Evolutionary conservation across 1,140 invertebrate species (phyloP), one percentile per base, ranked within the genome.

Genomic region (Battus philenor): DNA sequence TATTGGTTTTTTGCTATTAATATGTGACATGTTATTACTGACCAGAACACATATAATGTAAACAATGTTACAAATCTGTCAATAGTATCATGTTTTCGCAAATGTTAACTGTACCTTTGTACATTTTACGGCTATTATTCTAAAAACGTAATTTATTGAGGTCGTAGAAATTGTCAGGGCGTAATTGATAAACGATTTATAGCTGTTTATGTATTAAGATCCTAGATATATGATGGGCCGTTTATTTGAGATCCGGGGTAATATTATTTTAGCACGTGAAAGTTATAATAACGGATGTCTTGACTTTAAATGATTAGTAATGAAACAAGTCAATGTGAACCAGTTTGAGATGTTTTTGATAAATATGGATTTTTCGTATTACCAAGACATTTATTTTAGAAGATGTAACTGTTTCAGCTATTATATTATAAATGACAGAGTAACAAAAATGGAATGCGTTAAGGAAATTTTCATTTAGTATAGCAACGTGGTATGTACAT

Each of bases 361-460:
- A 26, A 41, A 41, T 29, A 26, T 26, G 36, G 9, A 29, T 41
- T 29, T 10, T 11, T 41, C 22, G 8, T 13, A 17, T 29, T 29
- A 41, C 18, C 16, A 17, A 17, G 16, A 27, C 24, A 29, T 41
- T 16, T 3, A 16, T 41, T 16, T 29, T 41, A 41, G 27, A 13
- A 41, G 12, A 41, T 41, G 9, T 41, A 41, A 41, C 24, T 27
- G 24, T 41, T 17, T 27, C 24, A 17, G 22, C 12, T 17, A 15
- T 29, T 29, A 15, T 41, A 7, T 41, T 41, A n/a, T n/a, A n/a
- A n/a, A n/a, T n/a, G n/a, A n/a, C n/a, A n/a, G n/a, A n/a, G n/a
- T n/a, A n/a, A n/a, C n/a, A n/a, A n/a, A n/a, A 43, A 15, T 27
- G 46, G 27, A 38, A 49, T 41, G 30, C 38, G 36, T 27, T 16